These are phyloP conservation scores for Gephyroberyx darwinii DNA, from an alignment of 2,797 vertebrate species.

Conservation along the genomic window DNA sequence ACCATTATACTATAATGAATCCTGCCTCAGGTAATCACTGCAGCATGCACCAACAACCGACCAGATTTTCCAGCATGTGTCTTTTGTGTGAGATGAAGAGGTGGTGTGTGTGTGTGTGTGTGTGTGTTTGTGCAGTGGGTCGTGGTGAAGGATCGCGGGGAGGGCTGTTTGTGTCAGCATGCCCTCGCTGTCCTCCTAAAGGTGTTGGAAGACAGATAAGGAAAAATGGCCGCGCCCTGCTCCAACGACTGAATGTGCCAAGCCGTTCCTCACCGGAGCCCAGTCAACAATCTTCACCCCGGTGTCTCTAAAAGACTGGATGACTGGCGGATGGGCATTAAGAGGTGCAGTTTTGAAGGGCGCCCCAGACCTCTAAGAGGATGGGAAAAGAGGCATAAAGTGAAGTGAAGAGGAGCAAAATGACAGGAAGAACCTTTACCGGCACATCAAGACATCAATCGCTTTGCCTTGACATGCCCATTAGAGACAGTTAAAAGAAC, in stretches of 20 bases:
- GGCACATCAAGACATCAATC: conserved; percentile 4
- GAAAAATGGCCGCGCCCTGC: conserved; percentile 23
- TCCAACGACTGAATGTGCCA: conserved; percentile 27
- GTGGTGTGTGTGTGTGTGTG: not conserved
- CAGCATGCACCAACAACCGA: conserved; percentile 32
- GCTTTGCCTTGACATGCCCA: conserved; percentile 36
- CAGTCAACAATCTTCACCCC: conserved; percentile 20
- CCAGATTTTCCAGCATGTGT: conserved; percentile 30
- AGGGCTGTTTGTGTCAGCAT: conserved; percentile 44
- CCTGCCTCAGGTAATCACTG: conserved; percentile 54
- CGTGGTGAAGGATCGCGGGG: conserved; percentile 21
- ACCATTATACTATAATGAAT: conserved; percentile 53
- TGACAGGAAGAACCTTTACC: conserved; percentile 43
- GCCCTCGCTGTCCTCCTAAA: conserved; percentile 39
- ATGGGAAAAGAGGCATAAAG: conserved; percentile 4
- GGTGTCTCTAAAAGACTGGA: not conserved
- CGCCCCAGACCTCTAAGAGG: conserved; percentile 19
- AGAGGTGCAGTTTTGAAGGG: not conserved
- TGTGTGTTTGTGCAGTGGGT: not conserved
- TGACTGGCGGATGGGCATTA: conserved; percentile 6
- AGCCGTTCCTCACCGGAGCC: conserved; percentile 24
- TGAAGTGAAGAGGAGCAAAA: conserved; percentile 23
- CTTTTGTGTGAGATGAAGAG: conserved; percentile 39
- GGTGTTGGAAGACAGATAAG: conserved; percentile 61
- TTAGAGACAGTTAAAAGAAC: conserved; percentile 40